Evolutionary conservation across 2,797 vertebrate genomes (phyloP).

Genomic region (Tapera naevia): DNA sequence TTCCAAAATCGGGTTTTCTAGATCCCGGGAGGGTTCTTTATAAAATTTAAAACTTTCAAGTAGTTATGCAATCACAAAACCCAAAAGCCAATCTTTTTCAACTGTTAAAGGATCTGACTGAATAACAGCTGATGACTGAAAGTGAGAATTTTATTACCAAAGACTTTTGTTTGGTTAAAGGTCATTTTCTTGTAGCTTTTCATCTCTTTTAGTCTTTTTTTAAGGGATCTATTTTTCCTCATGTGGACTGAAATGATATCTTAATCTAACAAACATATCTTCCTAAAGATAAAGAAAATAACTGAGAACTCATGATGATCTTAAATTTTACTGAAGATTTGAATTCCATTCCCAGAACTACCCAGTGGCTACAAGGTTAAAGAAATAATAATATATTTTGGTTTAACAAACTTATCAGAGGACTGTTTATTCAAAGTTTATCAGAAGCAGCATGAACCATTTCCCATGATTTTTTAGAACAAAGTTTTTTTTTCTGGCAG

Average conservation of each 20-base stretch:
- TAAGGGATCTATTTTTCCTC: not conserved
- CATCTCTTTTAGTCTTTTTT: not conserved
- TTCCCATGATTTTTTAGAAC: slow-evolving; percentile 16
- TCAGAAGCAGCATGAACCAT: not conserved
- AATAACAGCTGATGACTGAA: not conserved
- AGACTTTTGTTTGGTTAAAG: not conserved
- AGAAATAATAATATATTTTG: not conserved
- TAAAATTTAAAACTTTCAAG: not conserved
- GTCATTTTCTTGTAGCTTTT: not conserved
- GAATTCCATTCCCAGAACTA: not conserved
- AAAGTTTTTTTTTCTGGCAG: not conserved
- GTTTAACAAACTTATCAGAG: not conserved
- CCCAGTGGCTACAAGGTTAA: not conserved
- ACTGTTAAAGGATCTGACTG: not conserved
- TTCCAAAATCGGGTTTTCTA: not conserved
- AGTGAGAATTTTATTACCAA: not conserved
- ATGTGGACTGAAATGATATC: not conserved
- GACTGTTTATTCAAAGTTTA: slow-evolving; percentile 10
- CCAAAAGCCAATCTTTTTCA: not conserved
- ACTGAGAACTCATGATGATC: not conserved
- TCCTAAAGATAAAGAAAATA: not conserved
- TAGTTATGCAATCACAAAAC: not conserved
- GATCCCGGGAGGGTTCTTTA: not conserved
- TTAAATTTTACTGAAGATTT: slow-evolving; percentile 1
- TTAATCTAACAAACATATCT: not conserved